A percentile compares a stretch with the other conserved stretches of the same genome.
These are phyloP conservation scores for Sycobia sp. DNA, from an alignment of 1,140 invertebrate species.

Conservation along the genomic window DNA sequence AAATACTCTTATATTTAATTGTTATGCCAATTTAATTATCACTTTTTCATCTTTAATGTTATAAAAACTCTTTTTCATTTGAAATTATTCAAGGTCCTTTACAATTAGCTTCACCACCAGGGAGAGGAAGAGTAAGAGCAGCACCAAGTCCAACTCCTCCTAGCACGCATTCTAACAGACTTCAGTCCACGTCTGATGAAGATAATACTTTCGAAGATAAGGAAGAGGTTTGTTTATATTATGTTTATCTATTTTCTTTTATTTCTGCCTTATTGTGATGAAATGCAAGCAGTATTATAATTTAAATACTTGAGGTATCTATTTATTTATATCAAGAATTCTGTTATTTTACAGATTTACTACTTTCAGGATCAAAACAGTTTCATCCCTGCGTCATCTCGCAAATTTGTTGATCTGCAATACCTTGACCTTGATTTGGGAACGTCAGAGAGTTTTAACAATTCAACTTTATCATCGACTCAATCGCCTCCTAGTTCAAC, in stretches of 20 bases:
- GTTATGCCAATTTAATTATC: no score
- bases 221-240: conserved; percentile 48
- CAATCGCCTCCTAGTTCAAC: conserved; percentile 65
- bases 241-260: no score
- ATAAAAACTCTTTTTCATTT: conserved; percentile 1
- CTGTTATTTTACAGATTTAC: conserved; percentile 51
- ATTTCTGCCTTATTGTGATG: no score
- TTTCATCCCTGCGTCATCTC: conserved; percentile 53
- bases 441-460: conserved; percentile 46
- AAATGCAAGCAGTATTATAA: conserved; percentile 15
- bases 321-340: background rate
- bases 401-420: conserved; percentile 59
- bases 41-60: background rate
- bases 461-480: conserved; percentile 46
- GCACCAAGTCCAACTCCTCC: conserved; percentile 63
- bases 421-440: conserved; percentile 80
- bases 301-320: no score
- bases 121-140: conserved; percentile 56
- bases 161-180: conserved; percentile 41
- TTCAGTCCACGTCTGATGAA: conserved; percentile 56
- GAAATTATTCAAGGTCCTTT: conserved; percentile 38
- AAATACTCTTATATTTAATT: no score
- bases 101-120: conserved; percentile 57
- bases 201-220: conserved; percentile 56
- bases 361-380: conserved; percentile 56